Conservation (phyloP, 2,888 invertebrate species). For the Melanargia galathea region DNA sequence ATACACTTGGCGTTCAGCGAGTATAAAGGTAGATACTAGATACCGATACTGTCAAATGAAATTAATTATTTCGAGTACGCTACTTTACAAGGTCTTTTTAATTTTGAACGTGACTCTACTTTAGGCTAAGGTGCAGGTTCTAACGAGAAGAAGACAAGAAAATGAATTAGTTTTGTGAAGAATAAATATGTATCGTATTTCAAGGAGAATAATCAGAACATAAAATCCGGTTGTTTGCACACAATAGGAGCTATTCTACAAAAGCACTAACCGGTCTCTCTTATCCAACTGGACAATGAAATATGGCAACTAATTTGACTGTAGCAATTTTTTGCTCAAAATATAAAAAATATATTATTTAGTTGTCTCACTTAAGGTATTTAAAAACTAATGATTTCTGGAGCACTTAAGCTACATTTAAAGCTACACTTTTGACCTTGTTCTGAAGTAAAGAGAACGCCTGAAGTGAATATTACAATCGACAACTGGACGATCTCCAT, state of each 20-base stretch:
- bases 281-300: slow-evolving; percentile 1
- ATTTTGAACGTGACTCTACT: not conserved
- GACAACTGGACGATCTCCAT: not conserved
- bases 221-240: slow-evolving; percentile 21
- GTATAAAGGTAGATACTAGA: slow-evolving; percentile 30
- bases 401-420: too few species aligned
- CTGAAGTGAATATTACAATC: not conserved
- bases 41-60: slow-evolving; percentile 19
- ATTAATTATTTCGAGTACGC: not conserved
- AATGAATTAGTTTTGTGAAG: not conserved
- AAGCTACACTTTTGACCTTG: not conserved
- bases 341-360: too few species aligned
- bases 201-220: slow-evolving; percentile 35
- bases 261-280: slow-evolving; percentile 5
- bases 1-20: slow-evolving; percentile 31
- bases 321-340: not conserved
- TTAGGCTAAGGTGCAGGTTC: too few species aligned
- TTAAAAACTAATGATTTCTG: too few species aligned
- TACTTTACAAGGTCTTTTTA: not conserved
- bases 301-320: not conserved
- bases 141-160: not conserved
- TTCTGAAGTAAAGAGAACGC: not conserved
- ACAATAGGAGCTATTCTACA: slow-evolving; percentile 4
- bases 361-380: too few species aligned
- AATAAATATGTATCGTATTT: slow-evolving; percentile 32